Evolutionary conservation across 1,140 invertebrate genomes (phyloP).

Genomic region (Steinernema feltiae): DNA sequence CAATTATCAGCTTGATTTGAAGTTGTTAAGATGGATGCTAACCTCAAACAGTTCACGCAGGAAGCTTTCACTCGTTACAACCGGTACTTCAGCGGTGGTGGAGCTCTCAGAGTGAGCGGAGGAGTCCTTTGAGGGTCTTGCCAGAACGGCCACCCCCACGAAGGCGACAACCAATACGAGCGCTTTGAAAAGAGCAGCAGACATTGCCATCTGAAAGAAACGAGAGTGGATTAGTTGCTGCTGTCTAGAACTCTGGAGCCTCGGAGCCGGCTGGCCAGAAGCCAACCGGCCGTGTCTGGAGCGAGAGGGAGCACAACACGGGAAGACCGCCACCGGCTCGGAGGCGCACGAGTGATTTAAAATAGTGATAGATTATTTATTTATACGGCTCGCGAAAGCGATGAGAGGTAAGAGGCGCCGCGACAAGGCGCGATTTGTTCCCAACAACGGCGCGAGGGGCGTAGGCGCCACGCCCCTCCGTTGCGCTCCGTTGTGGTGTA

Average conservation of each 20-base stretch:
- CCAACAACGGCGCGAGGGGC: background rate
- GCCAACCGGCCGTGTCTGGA: too few relatives aligned
- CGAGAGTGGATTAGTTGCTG: background rate
- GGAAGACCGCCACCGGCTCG: too few relatives aligned
- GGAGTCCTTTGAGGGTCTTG: too few relatives aligned
- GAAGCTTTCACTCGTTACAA: background rate
- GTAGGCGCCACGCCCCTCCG: background rate
- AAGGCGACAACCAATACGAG: background rate
- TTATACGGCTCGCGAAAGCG: background rate
- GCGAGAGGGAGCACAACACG: too few relatives aligned
- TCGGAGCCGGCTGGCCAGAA: background rate
- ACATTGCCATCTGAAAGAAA: background rate
- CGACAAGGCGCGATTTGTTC: background rate
- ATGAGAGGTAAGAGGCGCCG: slow-evolving; percentile 2
- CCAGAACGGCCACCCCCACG: background rate
- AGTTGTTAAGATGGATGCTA: background rate
- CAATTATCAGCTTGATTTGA: background rate
- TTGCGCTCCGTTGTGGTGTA: background rate
- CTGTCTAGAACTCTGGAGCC: background rate
- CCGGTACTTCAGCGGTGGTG: background rate
- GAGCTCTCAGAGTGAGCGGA: too few relatives aligned
- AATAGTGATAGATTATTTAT: slow-evolving; percentile 9
- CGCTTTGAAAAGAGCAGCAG: background rate
- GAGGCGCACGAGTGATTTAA: background rate
- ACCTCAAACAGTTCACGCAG: background rate